phyloP scores from a whole-genome alignment of 2,888 invertebrate species.

The Chrysolina americana region DNA sequence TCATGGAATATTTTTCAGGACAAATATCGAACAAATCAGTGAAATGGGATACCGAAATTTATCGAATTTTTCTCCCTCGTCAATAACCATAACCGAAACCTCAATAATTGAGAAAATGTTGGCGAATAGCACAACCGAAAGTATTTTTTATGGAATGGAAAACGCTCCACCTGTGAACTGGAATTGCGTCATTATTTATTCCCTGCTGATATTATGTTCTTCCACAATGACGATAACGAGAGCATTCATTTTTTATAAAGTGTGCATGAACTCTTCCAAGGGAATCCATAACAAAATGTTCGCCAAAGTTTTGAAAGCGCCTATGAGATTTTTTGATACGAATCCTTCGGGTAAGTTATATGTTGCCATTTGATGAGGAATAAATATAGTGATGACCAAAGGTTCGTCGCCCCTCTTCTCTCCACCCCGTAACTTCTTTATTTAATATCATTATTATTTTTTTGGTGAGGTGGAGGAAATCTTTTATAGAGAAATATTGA shows the following conservation, averaged over 20 bases:
- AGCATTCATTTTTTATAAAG: conserved; percentile 80
- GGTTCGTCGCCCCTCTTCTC: too few species aligned
- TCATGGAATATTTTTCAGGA: conserved; percentile 15
- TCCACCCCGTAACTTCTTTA: too few species aligned
- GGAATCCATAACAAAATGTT: conserved; percentile 86
- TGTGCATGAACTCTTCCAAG: conserved; percentile 83
- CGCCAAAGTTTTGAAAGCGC: conserved; percentile 79
- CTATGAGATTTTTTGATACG: conserved; percentile 87
- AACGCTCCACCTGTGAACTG: background rate
- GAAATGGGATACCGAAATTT: background rate
- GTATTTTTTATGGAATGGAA: background rate
- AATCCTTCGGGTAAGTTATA: conserved; percentile 80
- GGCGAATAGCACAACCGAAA: background rate
- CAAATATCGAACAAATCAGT: conserved; percentile 10
- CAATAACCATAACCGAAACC: background rate
- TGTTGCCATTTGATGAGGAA: too few species aligned
- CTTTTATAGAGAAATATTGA: too few species aligned
- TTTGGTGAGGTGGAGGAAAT: too few species aligned
- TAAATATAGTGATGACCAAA: too few species aligned
- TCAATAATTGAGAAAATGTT: background rate
- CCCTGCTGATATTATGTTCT: conserved; percentile 73
- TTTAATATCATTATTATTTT: too few species aligned
- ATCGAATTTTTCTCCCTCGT: background rate
- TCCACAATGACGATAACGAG: conserved; percentile 76
- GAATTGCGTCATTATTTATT: conserved; percentile 73